phyloP scores from a whole-genome alignment of 1,140 invertebrate genomes.

The Drosophila erecta region DNA sequence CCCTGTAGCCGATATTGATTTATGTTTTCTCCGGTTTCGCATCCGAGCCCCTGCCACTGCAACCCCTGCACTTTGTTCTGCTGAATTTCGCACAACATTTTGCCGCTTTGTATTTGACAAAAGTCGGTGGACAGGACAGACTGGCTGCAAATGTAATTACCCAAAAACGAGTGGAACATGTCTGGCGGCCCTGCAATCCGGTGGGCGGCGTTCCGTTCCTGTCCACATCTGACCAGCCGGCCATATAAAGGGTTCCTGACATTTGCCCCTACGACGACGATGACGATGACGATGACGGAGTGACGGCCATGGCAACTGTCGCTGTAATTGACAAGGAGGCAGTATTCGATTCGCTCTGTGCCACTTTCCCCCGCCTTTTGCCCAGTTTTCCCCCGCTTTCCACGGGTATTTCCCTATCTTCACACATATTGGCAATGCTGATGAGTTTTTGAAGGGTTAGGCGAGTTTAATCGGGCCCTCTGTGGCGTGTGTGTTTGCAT shows the following conservation, averaged over 20 bases:
- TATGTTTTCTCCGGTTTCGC: conserved; percentile 62
- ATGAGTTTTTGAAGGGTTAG: conserved; percentile 51
- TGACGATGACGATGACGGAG: conserved; percentile 33
- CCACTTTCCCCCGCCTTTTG: not conserved
- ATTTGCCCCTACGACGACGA: conserved; percentile 42
- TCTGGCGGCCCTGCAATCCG: conserved; percentile 9
- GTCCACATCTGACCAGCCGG: conserved; percentile 5
- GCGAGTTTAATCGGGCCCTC: conserved; percentile 21
- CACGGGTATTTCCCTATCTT: conserved; percentile 16
- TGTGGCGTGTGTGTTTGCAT: conserved; percentile 13
- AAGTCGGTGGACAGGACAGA: conserved; percentile 49
- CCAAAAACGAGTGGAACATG: conserved; percentile 56
- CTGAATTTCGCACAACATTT: conserved; percentile 67
- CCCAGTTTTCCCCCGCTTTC: not conserved
- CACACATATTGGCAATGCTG: conserved; percentile 48
- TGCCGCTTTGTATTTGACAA: conserved; percentile 68
- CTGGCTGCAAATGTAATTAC: conserved; percentile 70
- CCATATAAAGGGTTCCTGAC: conserved; percentile 32
- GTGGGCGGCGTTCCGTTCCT: not conserved
- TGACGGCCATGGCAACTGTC: conserved; percentile 61
- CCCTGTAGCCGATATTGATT: conserved; percentile 59
- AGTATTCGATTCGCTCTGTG: conserved; percentile 37
- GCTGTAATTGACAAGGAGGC: conserved; percentile 67
- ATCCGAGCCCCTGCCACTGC: not conserved
- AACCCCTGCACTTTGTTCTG: conserved; percentile 19